phyloP scores from a whole-genome alignment of 2,113 vertebrate genomes.

The Pimephales promelas region DNA sequence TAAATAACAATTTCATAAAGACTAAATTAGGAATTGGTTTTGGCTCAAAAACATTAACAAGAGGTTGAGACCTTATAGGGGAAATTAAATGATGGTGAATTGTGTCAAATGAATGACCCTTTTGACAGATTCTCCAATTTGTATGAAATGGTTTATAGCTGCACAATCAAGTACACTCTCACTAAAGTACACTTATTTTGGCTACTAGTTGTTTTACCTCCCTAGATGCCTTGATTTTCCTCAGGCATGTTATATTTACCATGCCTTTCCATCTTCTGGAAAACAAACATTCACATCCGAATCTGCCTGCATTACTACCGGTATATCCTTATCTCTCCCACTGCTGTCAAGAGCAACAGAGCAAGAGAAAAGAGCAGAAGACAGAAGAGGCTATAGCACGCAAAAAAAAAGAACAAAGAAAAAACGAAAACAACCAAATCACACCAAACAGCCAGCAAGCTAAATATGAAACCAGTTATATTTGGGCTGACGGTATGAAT shows the following conservation, averaged over 20 bases:
- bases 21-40: background rate
- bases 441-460: conserved; percentile 38
- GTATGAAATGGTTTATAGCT: background rate
- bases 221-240: conserved; percentile 7
- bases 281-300: conserved; percentile 27
- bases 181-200: background rate
- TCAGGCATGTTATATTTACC: conserved; percentile 38
- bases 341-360: conserved; percentile 28
- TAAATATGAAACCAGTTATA: conserved; percentile 30
- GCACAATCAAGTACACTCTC: background rate
- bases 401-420: background rate
- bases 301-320: conserved; percentile 28
- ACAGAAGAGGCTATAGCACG: background rate
- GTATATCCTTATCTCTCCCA: conserved; percentile 28
- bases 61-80: background rate
- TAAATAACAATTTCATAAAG: background rate
- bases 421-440: background rate
- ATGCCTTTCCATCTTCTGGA: conserved; percentile 24
- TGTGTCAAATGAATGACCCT: background rate
- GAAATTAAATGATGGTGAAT: background rate
- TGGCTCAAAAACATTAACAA: background rate
- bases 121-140: background rate
- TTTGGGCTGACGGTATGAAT: conserved; percentile 29
- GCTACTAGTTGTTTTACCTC: background rate
- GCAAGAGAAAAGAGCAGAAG: conserved; percentile 24